Evolutionary conservation across 2,888 invertebrate species (phyloP), one percentile per base, ranked within the genome.

Genomic region (Nemotelus pantherinus): DNA sequence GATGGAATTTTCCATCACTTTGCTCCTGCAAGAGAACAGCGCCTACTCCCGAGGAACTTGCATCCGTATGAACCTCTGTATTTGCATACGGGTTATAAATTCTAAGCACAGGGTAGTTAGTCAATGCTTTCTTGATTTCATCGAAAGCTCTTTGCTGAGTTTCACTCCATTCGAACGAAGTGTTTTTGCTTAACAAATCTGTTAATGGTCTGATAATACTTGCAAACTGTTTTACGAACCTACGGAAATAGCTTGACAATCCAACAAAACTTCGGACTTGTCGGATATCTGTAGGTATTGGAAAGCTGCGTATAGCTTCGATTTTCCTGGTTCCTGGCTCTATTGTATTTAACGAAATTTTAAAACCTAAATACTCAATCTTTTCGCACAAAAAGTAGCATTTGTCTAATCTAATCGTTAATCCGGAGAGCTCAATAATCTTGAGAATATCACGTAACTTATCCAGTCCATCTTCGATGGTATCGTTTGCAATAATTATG

Each of bases 381-480:
- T 55, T 71, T 53, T 7, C 3, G 0, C 4, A 48, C 2, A 71
- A 9, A 9, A 71, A 71, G 5, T 41, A 41, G 39, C 65, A 65
- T n/a, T 65, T 65, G 55, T n/a, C 3, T 67, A n/a, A 25, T 25
- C 25, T 25, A 25, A 25, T 25, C 25, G 25, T 25, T 25, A 25
- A 25, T 25, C 25, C 25, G 25, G 25, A 25, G 25, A 25, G 25
- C 2, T 25, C 7, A 41, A 76, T 43, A 5, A 41, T n/a, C 1
- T 44, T 44, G 10, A 67, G 44, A 4, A 76, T 50, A 2, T 25
- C n/a, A 47, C 48, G 60, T 43, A 74, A 58, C 4, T 57, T 57
- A 5, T 48, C 58, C 50, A 63, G 48, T 5, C 79, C 80, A 70
- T 82, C 80, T 50, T 80, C 68, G 2, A 81, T 47, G 4, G 79